phyloP scores from a whole-genome alignment of 1,140 invertebrate species.

The Leptoteleia sp. region DNA sequence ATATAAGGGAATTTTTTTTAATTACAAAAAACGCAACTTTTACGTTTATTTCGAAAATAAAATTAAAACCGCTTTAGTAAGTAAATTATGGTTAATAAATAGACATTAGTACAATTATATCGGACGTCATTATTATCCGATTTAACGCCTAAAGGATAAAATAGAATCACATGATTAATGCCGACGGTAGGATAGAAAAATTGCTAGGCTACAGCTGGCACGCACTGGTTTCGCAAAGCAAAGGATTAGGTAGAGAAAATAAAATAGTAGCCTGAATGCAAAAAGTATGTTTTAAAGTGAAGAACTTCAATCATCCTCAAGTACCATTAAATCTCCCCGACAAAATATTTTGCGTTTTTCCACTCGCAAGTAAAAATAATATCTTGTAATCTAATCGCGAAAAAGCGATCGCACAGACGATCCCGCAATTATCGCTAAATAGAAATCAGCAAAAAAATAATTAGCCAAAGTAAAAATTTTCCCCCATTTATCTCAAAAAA shows the following conservation, averaged over 20 bases:
- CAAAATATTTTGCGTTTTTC: too few relatives aligned
- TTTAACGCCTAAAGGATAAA: conserved; percentile 39
- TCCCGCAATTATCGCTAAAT: too few relatives aligned
- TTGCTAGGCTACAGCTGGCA: conserved; percentile 36
- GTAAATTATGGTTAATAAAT: conserved; percentile 13
- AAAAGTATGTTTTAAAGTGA: conserved; percentile 7
- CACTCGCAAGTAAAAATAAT: too few relatives aligned
- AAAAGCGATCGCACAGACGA: too few relatives aligned
- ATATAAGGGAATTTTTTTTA: too few relatives aligned
- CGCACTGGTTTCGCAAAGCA: conserved; percentile 32
- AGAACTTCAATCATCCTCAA: conserved; percentile 18
- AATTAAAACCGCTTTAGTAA: conserved; percentile 1
- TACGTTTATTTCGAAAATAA: too few relatives aligned
- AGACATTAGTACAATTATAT: conserved; percentile 26
- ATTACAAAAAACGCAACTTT: too few relatives aligned
- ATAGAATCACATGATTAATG: conserved; percentile 44
- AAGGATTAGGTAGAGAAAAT: conserved; percentile 41
- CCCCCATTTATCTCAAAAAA: conserved; percentile 3
- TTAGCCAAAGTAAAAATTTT: too few relatives aligned
- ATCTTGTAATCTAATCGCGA: too few relatives aligned
- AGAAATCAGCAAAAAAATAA: too few relatives aligned
- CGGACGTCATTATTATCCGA: conserved; percentile 43
- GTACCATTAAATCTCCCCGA: background rate
- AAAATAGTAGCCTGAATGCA: conserved; percentile 16
- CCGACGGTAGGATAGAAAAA: conserved; percentile 31